Conservation (phyloP, 2,113 vertebrate genomes). For the Tachysurus vachellii region DNA sequence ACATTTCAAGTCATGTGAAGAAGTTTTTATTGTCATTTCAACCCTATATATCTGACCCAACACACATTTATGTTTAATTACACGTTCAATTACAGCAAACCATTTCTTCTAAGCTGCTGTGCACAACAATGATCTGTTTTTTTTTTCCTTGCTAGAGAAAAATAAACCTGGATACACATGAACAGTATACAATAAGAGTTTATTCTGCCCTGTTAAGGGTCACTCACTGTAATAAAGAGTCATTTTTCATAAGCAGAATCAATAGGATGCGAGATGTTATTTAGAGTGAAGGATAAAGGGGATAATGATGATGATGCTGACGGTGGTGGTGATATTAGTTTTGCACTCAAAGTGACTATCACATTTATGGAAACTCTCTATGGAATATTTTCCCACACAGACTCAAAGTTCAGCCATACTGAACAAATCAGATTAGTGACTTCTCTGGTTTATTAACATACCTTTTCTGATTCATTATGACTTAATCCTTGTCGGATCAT, state of each 20-base stretch:
- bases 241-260: not conserved
- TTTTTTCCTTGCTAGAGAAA: too few species aligned
- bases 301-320: not conserved
- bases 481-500: not conserved
- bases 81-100: not conserved
- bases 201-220: not conserved
- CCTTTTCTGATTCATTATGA: conserved; percentile 36
- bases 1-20: too few species aligned
- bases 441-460: conserved; percentile 66
- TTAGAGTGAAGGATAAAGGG: not conserved
- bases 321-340: not conserved
- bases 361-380: conserved; percentile 34
- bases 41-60: not conserved
- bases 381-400: conserved; percentile 74
- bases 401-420: conserved; percentile 75
- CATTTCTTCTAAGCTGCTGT: not conserved
- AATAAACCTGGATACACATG: too few species aligned
- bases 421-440: conserved; percentile 80
- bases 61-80: not conserved
- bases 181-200: not conserved
- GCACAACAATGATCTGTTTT: not conserved
- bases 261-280: not conserved
- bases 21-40: too few species aligned
- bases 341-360: conserved; percentile 30
- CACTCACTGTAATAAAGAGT: not conserved